Conservation (phyloP, 1,140 invertebrate genomes). For the Leptoteleia sp. region DNA sequence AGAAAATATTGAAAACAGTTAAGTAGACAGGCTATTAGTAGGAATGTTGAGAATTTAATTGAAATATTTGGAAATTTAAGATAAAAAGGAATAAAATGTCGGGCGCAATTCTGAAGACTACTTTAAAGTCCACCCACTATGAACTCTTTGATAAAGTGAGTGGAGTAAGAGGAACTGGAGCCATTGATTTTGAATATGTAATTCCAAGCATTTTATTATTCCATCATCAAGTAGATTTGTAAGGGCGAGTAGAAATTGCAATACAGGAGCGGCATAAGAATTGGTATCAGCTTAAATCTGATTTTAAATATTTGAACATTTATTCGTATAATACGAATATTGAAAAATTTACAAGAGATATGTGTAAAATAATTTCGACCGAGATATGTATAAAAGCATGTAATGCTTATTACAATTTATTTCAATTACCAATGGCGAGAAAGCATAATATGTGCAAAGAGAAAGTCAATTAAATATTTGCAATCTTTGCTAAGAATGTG, state of each 20-base stretch:
- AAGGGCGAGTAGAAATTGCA: constrained; percentile 37
- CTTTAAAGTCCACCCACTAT: constrained; percentile 69
- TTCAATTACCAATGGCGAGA: too few species aligned
- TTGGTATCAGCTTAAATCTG: constrained; percentile 1
- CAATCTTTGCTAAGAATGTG: too few species aligned
- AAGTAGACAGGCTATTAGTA: constrained; percentile 33
- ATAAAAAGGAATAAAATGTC: constrained; percentile 59
- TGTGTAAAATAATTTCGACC: too few species aligned
- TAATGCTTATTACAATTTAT: too few species aligned
- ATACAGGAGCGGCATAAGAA: constrained; percentile 20
- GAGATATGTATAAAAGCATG: too few species aligned
- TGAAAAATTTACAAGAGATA: too few species aligned
- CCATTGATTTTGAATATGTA: constrained; percentile 81
- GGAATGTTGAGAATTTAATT: constrained; percentile 56
- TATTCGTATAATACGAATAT: too few species aligned
- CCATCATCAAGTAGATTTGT: constrained; percentile 69
- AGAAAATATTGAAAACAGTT: constrained; percentile 32
- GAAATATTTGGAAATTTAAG: constrained; percentile 55
- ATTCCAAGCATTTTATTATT: constrained; percentile 80
- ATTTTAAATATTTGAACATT: too few species aligned
- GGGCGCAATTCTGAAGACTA: constrained; percentile 41
- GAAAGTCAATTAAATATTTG: too few species aligned
- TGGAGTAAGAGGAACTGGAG: constrained; percentile 64
- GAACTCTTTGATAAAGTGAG: constrained; percentile 61
- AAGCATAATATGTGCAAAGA: too few species aligned